Percentiles rank a stretch among this genome's conserved stretches.
These are phyloP conservation scores for Diadumene lineata DNA, from an alignment of 92 coral and sea anemone species.

Conservation along the genomic window DNA sequence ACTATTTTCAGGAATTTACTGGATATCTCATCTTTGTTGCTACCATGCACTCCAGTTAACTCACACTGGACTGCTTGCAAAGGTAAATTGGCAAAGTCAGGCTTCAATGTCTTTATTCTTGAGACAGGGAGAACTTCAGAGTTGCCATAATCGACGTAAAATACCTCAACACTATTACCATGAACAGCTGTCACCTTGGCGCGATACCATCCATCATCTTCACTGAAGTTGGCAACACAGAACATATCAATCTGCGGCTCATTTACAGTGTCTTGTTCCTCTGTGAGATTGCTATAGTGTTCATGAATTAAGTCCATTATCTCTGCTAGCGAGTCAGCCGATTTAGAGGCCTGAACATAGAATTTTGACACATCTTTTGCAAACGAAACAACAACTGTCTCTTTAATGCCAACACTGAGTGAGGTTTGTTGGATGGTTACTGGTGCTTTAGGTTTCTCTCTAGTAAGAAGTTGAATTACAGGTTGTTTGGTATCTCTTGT, in stretches of 20 bases:
- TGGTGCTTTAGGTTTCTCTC: conserved; percentile 9
- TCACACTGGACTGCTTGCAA: conserved; percentile 67
- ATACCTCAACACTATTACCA: conserved; percentile 52
- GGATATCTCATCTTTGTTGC: conserved; percentile 15
- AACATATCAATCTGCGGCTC: conserved; percentile 62
- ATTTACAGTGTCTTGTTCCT: conserved; percentile 54
- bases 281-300: conserved; percentile 56
- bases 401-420: conserved; percentile 57
- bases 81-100: conserved; percentile 70
- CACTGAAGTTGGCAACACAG: conserved; percentile 77
- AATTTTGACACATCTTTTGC: conserved; percentile 54
- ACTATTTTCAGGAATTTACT: conserved; percentile 50
- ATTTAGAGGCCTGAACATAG: conserved; percentile 70
- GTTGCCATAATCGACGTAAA: conserved; percentile 87
- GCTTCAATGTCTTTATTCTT: conserved; percentile 59
- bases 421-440: conserved; percentile 32
- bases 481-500: conserved; percentile 50
- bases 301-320: conserved; percentile 69
- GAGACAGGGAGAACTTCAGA: conserved; percentile 68
- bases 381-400: conserved; percentile 59
- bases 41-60: conserved; percentile 21
- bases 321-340: conserved; percentile 54
- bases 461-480: conserved; percentile 32
- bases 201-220: conserved; percentile 94
- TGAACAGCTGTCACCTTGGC: conserved; percentile 63